Conservation (phyloP, 30 jellyfish, hydroid and myxozoan species). For the Pelagia noctiluca region DNA sequence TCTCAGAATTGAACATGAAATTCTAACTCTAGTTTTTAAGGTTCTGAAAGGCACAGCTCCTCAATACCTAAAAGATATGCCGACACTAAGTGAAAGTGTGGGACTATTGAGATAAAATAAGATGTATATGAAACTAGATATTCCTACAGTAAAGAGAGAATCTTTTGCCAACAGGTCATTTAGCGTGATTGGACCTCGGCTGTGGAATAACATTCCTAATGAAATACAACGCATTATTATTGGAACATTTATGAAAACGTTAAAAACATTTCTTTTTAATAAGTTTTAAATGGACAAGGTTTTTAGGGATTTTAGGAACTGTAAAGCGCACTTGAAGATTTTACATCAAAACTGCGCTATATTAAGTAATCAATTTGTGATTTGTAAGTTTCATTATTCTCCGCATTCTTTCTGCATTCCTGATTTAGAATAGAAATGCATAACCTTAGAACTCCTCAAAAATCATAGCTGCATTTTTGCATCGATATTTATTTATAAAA, state of each 20-base stretch:
- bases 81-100: background rate
- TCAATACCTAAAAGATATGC: slow-evolving; percentile 20
- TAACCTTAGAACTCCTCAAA: no score
- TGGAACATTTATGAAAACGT: background rate
- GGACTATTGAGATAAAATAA: background rate
- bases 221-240: background rate
- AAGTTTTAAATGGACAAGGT: slow-evolving; percentile 14
- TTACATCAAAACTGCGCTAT: slow-evolving; percentile 30
- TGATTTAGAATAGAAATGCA: no score
- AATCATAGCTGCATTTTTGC: no score
- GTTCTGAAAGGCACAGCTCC: slow-evolving; percentile 42
- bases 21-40: slow-evolving; percentile 20
- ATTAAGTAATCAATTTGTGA: background rate
- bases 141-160: background rate
- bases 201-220: background rate
- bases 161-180: background rate
- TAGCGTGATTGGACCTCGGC: slow-evolving; percentile 2
- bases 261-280: slow-evolving; percentile 8
- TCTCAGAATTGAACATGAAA: slow-evolving; percentile 27
- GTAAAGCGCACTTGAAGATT: slow-evolving; percentile 25
- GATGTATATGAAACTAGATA: slow-evolving; percentile 11
- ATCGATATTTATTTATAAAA: no score
- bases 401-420: no score
- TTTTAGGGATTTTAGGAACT: background rate
- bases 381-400: no score